phyloP scores from a whole-genome alignment of 2,888 invertebrate genomes.

The Noctua janthe region DNA sequence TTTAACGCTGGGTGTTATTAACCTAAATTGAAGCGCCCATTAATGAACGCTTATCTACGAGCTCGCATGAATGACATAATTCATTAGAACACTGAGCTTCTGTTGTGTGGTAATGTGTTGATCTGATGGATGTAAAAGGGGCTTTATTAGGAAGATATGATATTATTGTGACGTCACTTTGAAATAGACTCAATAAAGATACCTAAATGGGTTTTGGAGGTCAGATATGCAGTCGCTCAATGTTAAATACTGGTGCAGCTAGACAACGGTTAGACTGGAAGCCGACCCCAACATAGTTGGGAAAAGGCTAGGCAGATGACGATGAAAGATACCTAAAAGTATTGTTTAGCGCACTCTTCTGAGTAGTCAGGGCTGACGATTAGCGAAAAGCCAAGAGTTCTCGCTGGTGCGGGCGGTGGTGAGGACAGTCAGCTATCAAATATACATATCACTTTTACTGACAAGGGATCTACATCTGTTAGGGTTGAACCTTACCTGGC shows the following conservation, averaged over 20 bases:
- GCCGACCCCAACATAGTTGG: not conserved
- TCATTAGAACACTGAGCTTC: conserved; percentile 54
- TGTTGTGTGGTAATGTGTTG: conserved; percentile 33
- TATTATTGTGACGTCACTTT: conserved; percentile 5
- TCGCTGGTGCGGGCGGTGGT: too few species aligned
- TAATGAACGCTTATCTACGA: conserved; percentile 61
- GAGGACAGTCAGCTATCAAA: too few species aligned
- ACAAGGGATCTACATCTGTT: too few species aligned
- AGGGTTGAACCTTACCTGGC: too few species aligned
- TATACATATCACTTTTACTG: too few species aligned
- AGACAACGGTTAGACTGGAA: not conserved
- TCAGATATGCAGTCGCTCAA: not conserved
- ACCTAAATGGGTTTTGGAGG: not conserved
- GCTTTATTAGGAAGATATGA: conserved; percentile 36
- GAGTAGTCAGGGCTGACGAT: not conserved
- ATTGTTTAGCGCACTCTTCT: not conserved
- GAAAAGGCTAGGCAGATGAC: not conserved
- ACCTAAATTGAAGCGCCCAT: conserved; percentile 67
- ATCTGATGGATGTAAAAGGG: conserved; percentile 25
- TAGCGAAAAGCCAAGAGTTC: too few species aligned
- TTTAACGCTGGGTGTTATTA: conserved; percentile 59
- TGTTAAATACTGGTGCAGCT: not conserved
- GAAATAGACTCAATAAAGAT: not conserved
- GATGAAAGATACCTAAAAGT: not conserved
- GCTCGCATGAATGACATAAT: conserved; percentile 64